These are phyloP conservation scores for Zosterops hypoxanthus DNA, from an alignment of 2,113 vertebrate species.

Conservation along the genomic window DNA sequence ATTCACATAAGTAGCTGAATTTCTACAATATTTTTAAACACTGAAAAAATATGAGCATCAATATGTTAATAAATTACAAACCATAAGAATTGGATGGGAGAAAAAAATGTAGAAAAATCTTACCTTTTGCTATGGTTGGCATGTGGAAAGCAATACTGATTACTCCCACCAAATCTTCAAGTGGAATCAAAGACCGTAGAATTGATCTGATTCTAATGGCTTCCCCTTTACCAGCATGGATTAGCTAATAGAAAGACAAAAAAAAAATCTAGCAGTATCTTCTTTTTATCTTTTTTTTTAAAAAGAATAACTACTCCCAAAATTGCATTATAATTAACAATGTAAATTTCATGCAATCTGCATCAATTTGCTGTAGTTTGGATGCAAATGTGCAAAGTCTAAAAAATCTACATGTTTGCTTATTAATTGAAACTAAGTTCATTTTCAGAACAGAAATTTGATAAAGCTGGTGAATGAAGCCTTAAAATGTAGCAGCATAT, in stretches of 20 bases:
- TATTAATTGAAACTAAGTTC: neutral
- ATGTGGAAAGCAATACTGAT: constrained; percentile 95
- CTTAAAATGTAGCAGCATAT: neutral
- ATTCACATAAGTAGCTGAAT: neutral
- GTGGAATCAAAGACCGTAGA: constrained; percentile 90
- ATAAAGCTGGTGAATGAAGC: neutral
- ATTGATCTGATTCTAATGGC: constrained; percentile 95
- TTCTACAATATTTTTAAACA: neutral
- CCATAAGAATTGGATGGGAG: neutral
- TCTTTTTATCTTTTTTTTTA: neutral
- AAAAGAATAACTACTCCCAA: neutral
- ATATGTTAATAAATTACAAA: neutral
- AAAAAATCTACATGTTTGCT: neutral
- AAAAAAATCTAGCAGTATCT: neutral
- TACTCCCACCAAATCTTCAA: constrained; percentile 94
- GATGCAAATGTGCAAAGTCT: neutral
- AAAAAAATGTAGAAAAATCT: neutral
- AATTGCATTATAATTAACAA: neutral
- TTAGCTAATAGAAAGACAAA: constrained; percentile 78
- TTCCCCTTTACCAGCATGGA: constrained; percentile 94
- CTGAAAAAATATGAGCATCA: neutral
- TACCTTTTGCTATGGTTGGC: constrained; percentile 92
- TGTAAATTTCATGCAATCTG: neutral
- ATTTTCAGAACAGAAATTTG: neutral
- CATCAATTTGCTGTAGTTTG: neutral